phyloP scores from a whole-genome alignment of 2,888 invertebrate species.

The Barypeithes pellucidus region DNA sequence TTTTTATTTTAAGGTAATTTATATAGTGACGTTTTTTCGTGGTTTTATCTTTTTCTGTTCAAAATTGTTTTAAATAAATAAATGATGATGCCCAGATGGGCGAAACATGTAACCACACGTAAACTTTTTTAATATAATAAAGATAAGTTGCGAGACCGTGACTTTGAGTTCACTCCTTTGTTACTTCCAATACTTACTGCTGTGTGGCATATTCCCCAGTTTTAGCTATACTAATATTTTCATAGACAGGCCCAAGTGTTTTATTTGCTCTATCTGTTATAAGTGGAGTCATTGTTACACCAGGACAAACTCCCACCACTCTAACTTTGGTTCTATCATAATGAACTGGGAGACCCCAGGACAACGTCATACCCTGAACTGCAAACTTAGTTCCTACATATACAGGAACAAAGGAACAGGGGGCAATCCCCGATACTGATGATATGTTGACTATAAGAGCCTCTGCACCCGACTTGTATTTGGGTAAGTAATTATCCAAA shows the following conservation, averaged over 20 bases:
- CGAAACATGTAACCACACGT: too few species aligned
- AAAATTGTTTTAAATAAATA: too few species aligned
- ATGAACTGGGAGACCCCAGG: constrained; percentile 54
- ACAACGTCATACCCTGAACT: constrained; percentile 53
- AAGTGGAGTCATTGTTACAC: constrained; percentile 69
- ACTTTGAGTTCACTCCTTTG: too few species aligned
- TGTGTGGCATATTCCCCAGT: neutral
- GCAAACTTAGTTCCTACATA: constrained; percentile 58
- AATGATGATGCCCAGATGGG: too few species aligned
- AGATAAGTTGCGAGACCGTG: too few species aligned
- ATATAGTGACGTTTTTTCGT: too few species aligned
- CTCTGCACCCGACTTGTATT: constrained; percentile 56
- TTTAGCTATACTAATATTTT: constrained; percentile 3
- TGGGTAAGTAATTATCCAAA: constrained; percentile 56
- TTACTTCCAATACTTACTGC: constrained; percentile 8
- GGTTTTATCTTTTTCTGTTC: too few species aligned
- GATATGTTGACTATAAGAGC: constrained; percentile 57
- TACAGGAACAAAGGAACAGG: constrained; percentile 51
- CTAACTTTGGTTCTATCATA: constrained; percentile 69
- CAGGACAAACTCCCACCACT: constrained; percentile 72
- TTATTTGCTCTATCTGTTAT: constrained; percentile 21
- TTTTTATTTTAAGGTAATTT: too few species aligned
- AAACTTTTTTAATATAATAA: too few species aligned
- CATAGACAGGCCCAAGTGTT: constrained; percentile 32
- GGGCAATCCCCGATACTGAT: constrained; percentile 53